Evolutionary conservation across 2,797 vertebrate genomes (phyloP), one percentile per base, ranked within the genome.

Genomic region (Artibeus jamaicensis): DNA sequence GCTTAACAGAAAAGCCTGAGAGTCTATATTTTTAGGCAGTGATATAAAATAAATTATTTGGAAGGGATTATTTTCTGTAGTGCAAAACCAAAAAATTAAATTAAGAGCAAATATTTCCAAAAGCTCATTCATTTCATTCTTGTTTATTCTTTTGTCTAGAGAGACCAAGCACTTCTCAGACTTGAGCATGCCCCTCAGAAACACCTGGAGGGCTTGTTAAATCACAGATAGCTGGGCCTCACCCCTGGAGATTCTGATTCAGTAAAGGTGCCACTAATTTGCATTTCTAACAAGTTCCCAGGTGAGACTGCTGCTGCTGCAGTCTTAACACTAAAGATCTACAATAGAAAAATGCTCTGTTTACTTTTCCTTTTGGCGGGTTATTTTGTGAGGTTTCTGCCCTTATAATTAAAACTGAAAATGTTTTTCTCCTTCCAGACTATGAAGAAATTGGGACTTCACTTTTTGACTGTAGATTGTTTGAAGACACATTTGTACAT

Each of bases 361-460:
- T 70, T 46, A 53, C 50, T 29, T 42, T 67, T 86, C 53, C 57
- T 59, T 68, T 55, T 9, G 42, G 46, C 1, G 50, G n/a, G 34
- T 89, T 93, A 89, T 76, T 86, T 68, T 86, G 57, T 87, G 67
- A 70, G 29, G n/a, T 81, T 70, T 91, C 53, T 94, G 44, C 24
- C 19, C 53, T 0, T 32, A 29, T 34, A 68, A 67, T 73, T 73
- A 84, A 85, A 96, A 77, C 50, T 62, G 32, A 93, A 95, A 79
- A 83, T 73, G 18, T 97, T 86, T 95, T 78, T 96, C 67, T 94
- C 87, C 74, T 68, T 81, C 39, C 79, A 98, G 98, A 98, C 59
- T 98, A 98, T 95, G 98, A 99, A 97, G 98, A 98, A 96, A 98
- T 98, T 3, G 98, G 97, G 68, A 96, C 96, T 67, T 98, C 97